Evolutionary conservation across 2,888 invertebrate genomes (phyloP), one percentile per base, ranked within the genome.

Genomic region (Thymelicus acteon): DNA sequence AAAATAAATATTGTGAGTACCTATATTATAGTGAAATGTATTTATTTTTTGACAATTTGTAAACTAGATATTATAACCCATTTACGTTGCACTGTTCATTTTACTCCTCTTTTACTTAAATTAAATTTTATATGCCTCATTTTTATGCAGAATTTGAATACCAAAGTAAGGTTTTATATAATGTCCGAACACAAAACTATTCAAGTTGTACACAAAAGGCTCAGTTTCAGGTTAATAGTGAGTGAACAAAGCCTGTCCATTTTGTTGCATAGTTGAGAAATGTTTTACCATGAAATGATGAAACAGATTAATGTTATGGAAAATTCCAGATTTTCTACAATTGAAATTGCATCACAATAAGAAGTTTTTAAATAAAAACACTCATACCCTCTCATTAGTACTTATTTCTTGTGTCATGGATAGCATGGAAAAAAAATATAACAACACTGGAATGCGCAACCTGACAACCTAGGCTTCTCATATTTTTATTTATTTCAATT

Each of bases 111-210:
- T 15, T 15, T n/a, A n/a, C n/a, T n/a, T 49, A 6, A 49, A 49
- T 52, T 52, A 6, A 7, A n/a, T 49, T 49, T 15, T 52, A n/a
- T 52, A 52, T 49, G 19, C 8, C 19, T 52, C 15, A 8, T 52
- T 52, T 19, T 52, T 15, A 7, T 6, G 10, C 44, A 44, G 44
- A 19, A 52, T 8, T 52, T 15, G 31, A 6, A 6, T 57, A 31
- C 31, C 12, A 13, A 31, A 57, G 31, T 57, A 57, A 13, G 57
- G 10, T 31, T 31, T 57, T 31, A 57, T 57, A 57, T 31, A 31
- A 57, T 24, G 57, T 57, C 57, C 57, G 31, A 57, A 57, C 57
- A 31, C 12, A 57, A 57, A 57, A 57, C 57, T 24, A 54, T 31
- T 54, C 54, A 57, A 57, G 12, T 57, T 31, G 31, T 7, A 13